phyloP scores from a whole-genome alignment of 2,113 vertebrate species.

The Ploceus nigricollis region DNA sequence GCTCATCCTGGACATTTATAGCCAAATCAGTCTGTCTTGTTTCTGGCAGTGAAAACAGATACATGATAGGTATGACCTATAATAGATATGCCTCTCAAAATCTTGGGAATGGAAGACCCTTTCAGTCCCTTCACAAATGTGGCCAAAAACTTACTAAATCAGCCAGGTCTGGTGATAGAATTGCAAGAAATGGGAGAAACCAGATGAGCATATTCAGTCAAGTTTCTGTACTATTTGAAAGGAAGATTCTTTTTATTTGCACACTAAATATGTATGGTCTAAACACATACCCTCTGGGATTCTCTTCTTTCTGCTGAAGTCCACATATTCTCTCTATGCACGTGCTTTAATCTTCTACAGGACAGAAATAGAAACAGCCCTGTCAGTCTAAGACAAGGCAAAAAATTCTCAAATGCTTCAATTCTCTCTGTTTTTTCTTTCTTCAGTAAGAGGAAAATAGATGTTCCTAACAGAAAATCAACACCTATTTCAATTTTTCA shows the following conservation, averaged over 20 bases:
- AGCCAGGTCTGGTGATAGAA: neutral
- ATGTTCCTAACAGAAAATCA: neutral
- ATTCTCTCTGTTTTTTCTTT: neutral
- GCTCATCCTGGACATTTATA: neutral
- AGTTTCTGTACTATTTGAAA: neutral
- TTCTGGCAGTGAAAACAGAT: neutral
- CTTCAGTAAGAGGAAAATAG: neutral
- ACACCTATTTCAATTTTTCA: neutral
- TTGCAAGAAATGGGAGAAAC: neutral
- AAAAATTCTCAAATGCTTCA: neutral
- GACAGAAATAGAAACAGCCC: neutral
- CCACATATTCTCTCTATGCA: neutral
- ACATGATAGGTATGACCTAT: neutral
- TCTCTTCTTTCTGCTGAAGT: slow-evolving; percentile 1
- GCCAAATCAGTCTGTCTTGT: neutral
- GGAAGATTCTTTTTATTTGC: neutral
- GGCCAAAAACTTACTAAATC: neutral
- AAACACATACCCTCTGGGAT: neutral
- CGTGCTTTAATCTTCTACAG: neutral
- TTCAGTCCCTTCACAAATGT: neutral
- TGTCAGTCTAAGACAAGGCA: neutral
- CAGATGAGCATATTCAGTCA: neutral
- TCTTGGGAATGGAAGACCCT: neutral
- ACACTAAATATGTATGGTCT: neutral
- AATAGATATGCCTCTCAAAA: neutral